phyloP scores from a whole-genome alignment of 2,113 vertebrate species.

The crab-eating macaque (Macaca fascicularis) region T2T-MFA8v1.1 NC_088380.1:2922001-2922500 shows the following conservation, averaged over 20 bases:
- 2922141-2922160: too few species aligned
- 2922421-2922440: background rate
- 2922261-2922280: background rate
- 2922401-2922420: background rate
- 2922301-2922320: background rate
- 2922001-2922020: background rate
- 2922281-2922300: background rate
- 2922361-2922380: background rate
- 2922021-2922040: background rate
- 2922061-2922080: too few species aligned
- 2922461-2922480: background rate
- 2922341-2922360: background rate
- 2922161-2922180: background rate
- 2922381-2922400: background rate
- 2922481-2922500: background rate
- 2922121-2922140: background rate
- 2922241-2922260: background rate
- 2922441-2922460: background rate
- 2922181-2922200: background rate
- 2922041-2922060: background rate
- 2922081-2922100: too few species aligned
- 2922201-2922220: background rate
- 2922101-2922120: too few species aligned
- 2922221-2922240: background rate
- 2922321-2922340: background rate